Evolutionary conservation across 2,113 vertebrate species (phyloP).

Genomic region (Boulengeromyrus knoepffleri): DNA sequence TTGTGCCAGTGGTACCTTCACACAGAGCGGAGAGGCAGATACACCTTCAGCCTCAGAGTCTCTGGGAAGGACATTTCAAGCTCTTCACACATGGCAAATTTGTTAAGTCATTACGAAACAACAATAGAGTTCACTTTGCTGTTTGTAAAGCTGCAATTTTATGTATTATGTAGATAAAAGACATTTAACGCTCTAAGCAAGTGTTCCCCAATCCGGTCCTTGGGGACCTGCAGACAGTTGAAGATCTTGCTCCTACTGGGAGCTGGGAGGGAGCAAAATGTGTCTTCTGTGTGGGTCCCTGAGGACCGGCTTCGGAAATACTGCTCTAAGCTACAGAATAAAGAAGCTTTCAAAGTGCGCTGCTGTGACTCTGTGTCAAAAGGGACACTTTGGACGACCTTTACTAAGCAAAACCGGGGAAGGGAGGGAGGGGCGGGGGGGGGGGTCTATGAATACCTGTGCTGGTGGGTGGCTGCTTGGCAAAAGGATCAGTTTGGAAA

Average conservation of each 20-base stretch:
- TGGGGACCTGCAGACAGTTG: no score
- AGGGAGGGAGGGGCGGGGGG: no score
- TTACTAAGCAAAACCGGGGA: not conserved
- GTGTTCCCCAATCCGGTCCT: not conserved
- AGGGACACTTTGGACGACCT: not conserved
- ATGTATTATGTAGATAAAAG: not conserved
- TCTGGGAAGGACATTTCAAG: not conserved
- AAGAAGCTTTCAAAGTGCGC: not conserved
- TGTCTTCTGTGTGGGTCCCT: no score
- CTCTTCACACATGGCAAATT: not conserved
- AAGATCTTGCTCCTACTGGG: no score
- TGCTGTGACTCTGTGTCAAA: not conserved
- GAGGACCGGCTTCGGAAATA: not conserved
- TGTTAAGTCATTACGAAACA: not conserved
- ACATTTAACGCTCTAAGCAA: not conserved
- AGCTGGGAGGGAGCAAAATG: no score
- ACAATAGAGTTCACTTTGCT: not conserved
- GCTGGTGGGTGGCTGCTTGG: constrained; percentile 67
- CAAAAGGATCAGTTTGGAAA: constrained; percentile 88
- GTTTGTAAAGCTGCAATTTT: not conserved
- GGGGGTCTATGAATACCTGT: constrained; percentile 63
- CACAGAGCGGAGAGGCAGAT: no score
- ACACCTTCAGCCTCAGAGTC: no score
- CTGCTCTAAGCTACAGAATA: not conserved
- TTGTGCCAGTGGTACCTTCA: no score